Base-by-base conservation (phyloP, 2,888 invertebrate genomes). In the Caenorhabditis plicata region DNA sequence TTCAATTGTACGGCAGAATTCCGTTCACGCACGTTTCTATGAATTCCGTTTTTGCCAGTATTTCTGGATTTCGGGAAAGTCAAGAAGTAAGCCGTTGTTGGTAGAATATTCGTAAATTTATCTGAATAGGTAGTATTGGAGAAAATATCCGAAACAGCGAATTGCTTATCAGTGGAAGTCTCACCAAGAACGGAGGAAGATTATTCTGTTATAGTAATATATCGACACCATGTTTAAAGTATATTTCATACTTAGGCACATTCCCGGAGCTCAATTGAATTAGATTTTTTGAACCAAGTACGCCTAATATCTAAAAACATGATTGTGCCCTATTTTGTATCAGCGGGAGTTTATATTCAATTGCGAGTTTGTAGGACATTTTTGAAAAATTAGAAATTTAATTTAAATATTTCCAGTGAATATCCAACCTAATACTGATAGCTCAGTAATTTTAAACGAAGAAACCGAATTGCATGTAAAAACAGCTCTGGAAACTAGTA, bases 211-310 rank as follows among this genome's bases (percentile, higher is more conserved):
- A 60, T 72, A 33, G 72, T 72, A 31, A 29, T 11, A 9, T 29
- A 7, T 11, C 8, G 29, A 9, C 11, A 9, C 29, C 7, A 29
- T 29, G 7, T 29, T 29, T 29, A 27, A 17, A 41, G 7, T 17
- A 4, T 26, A 9, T n/a, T 3, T 25, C 25, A 20, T 55, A 36
- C 20, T n/a, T 35, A 68, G 68, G 64, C 64, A 20, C 53, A 58
- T 33, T 52, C 56, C 11, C 64, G 57, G 41, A 19, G 40, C 15
- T 40, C 47, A 15, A 69, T 76, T 26, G 76, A 76, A 56, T 64
- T 63, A 26, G 49, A 61, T 15, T 67, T 77, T 35, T 55, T 77
- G 20, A 41, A 71, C 32, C 77, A 77, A 65, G 52, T 75, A n/a
- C 54, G 75, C 4, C 39, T 77, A n/a, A 64, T 77, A 9, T 57